A percentile compares a stretch with the other conserved stretches of the same genome.
Conservation (phyloP, 2,888 invertebrate genomes). For the Andrena camellia region DNA sequence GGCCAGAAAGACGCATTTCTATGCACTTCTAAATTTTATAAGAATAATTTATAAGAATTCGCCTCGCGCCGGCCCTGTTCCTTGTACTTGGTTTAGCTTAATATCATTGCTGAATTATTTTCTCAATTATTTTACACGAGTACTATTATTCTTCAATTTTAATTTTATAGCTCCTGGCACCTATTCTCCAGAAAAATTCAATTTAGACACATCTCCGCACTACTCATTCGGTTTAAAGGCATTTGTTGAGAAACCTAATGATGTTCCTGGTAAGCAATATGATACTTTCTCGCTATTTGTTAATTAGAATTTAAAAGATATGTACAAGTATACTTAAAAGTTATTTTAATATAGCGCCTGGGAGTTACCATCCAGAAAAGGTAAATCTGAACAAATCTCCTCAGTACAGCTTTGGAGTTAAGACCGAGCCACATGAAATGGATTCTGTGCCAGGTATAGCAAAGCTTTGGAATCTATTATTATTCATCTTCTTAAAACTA, state of each 20-base stretch:
- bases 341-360: slow-evolving; percentile 72
- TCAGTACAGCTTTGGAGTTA: slow-evolving; percentile 76
- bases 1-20: no score
- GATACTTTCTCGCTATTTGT: neutral
- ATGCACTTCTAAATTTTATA: no score
- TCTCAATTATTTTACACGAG: no score
- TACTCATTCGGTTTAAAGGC: slow-evolving; percentile 90
- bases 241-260: slow-evolving; percentile 87
- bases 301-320: neutral
- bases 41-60: no score
- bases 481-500: neutral
- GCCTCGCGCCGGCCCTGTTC: no score
- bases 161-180: slow-evolving; percentile 74
- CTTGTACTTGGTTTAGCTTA: neutral
- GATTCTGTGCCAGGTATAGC: slow-evolving; percentile 80
- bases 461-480: neutral
- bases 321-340: neutral
- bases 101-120: neutral
- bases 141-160: neutral
- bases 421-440: slow-evolving; percentile 65
- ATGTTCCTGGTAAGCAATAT: slow-evolving; percentile 87
- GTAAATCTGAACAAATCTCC: slow-evolving; percentile 75
- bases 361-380: slow-evolving; percentile 79
- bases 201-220: slow-evolving; percentile 88
- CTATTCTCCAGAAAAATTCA: slow-evolving; percentile 86